These are phyloP conservation scores for Melanotaenia boesemani DNA, from an alignment of 2,797 vertebrate species.

Conservation along the genomic window DNA sequence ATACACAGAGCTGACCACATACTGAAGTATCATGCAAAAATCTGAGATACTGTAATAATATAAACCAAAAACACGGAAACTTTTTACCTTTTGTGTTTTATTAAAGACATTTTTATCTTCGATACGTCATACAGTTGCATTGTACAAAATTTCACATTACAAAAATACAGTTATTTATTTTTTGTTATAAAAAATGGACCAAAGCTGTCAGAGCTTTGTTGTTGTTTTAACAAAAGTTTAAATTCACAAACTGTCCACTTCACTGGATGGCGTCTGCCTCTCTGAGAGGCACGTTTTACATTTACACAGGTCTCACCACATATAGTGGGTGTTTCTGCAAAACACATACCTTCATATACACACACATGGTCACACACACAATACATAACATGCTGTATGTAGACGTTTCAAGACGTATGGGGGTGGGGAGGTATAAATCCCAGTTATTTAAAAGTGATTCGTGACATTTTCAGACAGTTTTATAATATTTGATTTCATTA, in stretches of 20 bases:
- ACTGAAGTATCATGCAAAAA: conserved; percentile 22
- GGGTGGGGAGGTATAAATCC: background rate
- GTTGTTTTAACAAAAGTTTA: conserved; percentile 28
- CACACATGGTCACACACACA: conserved; percentile 24
- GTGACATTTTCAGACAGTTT: conserved; percentile 53
- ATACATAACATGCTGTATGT: conserved; percentile 19
- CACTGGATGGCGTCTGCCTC: conserved; percentile 50
- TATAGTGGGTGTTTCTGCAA: conserved; percentile 64
- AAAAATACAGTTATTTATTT: conserved; percentile 65
- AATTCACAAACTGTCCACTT: conserved; percentile 64
- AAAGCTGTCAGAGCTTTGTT: conserved; percentile 60
- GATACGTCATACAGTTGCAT: conserved; percentile 57
- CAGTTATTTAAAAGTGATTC: conserved; percentile 3
- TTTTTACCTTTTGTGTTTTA: conserved; percentile 56
- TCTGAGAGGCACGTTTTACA: conserved; percentile 71
- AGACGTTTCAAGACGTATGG: background rate
- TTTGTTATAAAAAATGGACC: conserved; percentile 36
- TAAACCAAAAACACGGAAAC: conserved; percentile 14
- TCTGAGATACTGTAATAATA: background rate
- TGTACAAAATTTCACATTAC: conserved; percentile 70
- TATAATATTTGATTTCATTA: conserved; percentile 33
- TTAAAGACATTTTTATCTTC: conserved; percentile 64
- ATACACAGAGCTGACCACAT: conserved; percentile 33
- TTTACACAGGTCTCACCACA: conserved; percentile 77
- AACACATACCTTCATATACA: conserved; percentile 32